These are phyloP conservation scores for Panopea generosa DNA, from an alignment of 2,888 invertebrate species.

Conservation along the genomic window DNA sequence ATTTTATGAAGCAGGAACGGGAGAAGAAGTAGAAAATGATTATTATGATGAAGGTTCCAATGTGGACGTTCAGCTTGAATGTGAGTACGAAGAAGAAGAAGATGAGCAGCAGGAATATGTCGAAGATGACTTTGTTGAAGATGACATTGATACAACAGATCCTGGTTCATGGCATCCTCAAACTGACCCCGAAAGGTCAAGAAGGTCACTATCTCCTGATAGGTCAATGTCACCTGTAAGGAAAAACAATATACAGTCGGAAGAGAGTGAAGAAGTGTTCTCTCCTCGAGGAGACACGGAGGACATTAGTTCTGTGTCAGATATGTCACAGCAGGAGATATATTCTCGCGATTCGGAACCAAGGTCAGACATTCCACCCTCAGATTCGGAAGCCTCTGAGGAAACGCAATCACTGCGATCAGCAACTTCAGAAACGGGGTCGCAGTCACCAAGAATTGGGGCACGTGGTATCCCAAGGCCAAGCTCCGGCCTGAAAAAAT, in stretches of 20 bases:
- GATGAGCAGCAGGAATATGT: slow-evolving; percentile 3
- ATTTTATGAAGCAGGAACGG: neutral
- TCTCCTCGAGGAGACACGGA: slow-evolving; percentile 32
- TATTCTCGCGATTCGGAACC: slow-evolving; percentile 5
- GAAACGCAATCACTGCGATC: slow-evolving; percentile 14
- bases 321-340: slow-evolving; percentile 14
- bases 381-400: slow-evolving; percentile 2
- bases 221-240: slow-evolving; percentile 54
- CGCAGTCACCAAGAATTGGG: neutral
- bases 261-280: slow-evolving; percentile 1
- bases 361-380: slow-evolving; percentile 39
- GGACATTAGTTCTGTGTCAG: slow-evolving; percentile 29
- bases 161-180: slow-evolving; percentile 54
- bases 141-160: slow-evolving; percentile 41
- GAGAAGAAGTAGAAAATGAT: slow-evolving; percentile 2
- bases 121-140: slow-evolving; percentile 8
- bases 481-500: neutral
- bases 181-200: slow-evolving; percentile 42
- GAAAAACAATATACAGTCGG: slow-evolving; percentile 12
- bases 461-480: slow-evolving; percentile 26
- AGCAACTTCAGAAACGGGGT: slow-evolving; percentile 26
- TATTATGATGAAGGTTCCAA: slow-evolving; percentile 38
- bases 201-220: slow-evolving; percentile 58
- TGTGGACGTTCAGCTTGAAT: slow-evolving; percentile 2
- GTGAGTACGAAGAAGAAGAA: slow-evolving; percentile 29